phyloP scores from a whole-genome alignment of 2,113 vertebrate genomes.

The Sinocyclocheilus anshuiensis region DNA sequence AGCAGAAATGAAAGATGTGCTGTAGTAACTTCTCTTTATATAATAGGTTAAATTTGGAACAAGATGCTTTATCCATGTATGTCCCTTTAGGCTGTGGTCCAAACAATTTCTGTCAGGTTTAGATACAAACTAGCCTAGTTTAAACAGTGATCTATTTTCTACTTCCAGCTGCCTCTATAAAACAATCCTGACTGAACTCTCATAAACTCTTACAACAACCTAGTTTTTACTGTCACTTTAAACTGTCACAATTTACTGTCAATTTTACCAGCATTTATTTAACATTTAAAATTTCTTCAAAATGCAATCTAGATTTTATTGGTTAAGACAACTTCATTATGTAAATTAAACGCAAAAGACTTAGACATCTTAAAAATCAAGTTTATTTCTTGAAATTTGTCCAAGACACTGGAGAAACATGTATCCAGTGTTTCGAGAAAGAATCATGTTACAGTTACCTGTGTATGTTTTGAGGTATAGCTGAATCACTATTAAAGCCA shows the following conservation, averaged over 20 bases:
- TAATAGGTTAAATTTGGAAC: background rate
- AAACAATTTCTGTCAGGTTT: background rate
- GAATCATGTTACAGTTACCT: constrained; percentile 79
- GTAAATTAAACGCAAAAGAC: constrained; percentile 6
- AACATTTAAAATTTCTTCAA: background rate
- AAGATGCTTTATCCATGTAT: background rate
- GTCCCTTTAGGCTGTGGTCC: background rate
- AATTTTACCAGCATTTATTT: background rate
- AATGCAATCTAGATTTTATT: background rate
- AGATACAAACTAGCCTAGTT: background rate
- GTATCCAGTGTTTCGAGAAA: constrained; percentile 77
- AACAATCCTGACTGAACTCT: too few relatives aligned
- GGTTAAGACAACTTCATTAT: background rate
- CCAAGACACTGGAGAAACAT: constrained; percentile 82
- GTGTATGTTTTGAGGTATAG: constrained; percentile 75
- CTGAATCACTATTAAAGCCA: constrained; percentile 79
- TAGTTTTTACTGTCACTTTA: background rate
- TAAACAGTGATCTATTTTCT: too few relatives aligned
- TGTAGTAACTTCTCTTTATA: background rate
- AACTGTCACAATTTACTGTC: too few relatives aligned
- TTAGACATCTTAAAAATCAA: constrained; percentile 78
- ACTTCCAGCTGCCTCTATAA: too few relatives aligned
- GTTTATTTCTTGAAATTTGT: constrained; percentile 83
- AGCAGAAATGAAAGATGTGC: background rate
- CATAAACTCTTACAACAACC: too few relatives aligned